Evolutionary conservation across 2,888 invertebrate genomes (phyloP).

Genomic region (Mamestra brassicae): DNA sequence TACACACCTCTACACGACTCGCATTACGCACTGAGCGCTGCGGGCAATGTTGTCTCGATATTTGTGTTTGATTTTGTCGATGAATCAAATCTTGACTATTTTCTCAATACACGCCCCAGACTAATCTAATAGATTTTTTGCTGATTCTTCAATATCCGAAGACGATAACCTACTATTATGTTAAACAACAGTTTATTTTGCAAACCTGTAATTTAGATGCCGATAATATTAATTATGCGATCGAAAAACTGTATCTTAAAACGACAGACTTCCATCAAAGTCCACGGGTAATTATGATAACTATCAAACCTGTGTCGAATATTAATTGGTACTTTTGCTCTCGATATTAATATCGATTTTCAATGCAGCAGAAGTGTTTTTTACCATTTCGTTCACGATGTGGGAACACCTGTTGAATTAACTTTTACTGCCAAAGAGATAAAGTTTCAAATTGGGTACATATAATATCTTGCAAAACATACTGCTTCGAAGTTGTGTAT

Average conservation of each 20-base stretch:
- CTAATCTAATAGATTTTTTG: slow-evolving; percentile 52
- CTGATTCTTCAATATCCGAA: slow-evolving; percentile 21
- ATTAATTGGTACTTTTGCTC: slow-evolving; percentile 64
- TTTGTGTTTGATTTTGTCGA: slow-evolving; percentile 47
- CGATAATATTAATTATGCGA: slow-evolving; percentile 48
- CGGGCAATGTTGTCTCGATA: slow-evolving; percentile 42
- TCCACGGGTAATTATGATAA: slow-evolving; percentile 50
- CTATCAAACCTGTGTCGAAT: slow-evolving; percentile 57
- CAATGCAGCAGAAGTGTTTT: slow-evolving; percentile 56
- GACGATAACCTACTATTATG: slow-evolving; percentile 49
- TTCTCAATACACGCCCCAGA: slow-evolving; percentile 10
- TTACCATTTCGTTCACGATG: slow-evolving; percentile 22
- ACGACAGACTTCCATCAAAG: slow-evolving; percentile 58
- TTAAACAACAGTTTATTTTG: slow-evolving; percentile 61
- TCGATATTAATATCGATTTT: slow-evolving; percentile 55
- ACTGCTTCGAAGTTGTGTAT: slow-evolving; percentile 62
- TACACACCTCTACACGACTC: slow-evolving; percentile 58
- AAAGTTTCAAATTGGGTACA: slow-evolving; percentile 58
- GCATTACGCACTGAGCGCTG: slow-evolving; percentile 55
- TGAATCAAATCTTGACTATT: slow-evolving; percentile 22
- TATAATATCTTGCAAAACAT: slow-evolving; percentile 40
- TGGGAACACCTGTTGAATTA: slow-evolving; percentile 48
- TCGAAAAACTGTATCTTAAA: slow-evolving; percentile 40
- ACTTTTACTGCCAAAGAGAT: slow-evolving; percentile 45
- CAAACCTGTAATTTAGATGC: slow-evolving; percentile 53